Evolutionary conservation across 1,140 invertebrate genomes (phyloP).

Genomic region (Hermetia illucens): DNA sequence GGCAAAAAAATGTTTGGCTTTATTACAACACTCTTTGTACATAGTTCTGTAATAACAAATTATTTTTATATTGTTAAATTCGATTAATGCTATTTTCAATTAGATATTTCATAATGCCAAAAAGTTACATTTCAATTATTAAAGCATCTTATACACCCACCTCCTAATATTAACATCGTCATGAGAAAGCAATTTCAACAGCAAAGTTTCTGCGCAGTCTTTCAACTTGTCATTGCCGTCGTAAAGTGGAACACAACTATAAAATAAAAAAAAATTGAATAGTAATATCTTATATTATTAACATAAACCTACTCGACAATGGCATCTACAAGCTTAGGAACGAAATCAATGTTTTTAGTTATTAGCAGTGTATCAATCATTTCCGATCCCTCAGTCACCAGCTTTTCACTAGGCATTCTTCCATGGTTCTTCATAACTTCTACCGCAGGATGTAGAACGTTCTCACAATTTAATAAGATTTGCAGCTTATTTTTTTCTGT

Average conservation of each 20-base stretch:
- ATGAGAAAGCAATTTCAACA: slow-evolving; percentile 12
- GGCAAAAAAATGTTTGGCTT: slow-evolving; percentile 15
- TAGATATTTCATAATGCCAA: no score
- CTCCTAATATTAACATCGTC: slow-evolving; percentile 6
- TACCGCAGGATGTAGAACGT: not conserved
- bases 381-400: not conserved
- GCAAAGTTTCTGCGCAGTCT: slow-evolving; percentile 10
- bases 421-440: not conserved
- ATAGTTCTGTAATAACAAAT: not conserved
- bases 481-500: no score
- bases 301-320: not conserved
- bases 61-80: not conserved
- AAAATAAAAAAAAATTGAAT: no score
- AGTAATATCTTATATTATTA: no score
- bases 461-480: not conserved
- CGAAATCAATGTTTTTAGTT: not conserved
- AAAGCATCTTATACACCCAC: not conserved
- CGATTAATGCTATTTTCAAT: no score
- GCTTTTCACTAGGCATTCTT: not conserved
- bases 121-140: no score
- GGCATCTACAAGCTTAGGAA: not conserved
- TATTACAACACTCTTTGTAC: slow-evolving; percentile 8
- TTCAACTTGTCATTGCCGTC: not conserved
- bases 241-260: no score
- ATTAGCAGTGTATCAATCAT: not conserved